phyloP scores from a whole-genome alignment of 2,888 invertebrate species.

The Alloscopus bannaensis region DNA sequence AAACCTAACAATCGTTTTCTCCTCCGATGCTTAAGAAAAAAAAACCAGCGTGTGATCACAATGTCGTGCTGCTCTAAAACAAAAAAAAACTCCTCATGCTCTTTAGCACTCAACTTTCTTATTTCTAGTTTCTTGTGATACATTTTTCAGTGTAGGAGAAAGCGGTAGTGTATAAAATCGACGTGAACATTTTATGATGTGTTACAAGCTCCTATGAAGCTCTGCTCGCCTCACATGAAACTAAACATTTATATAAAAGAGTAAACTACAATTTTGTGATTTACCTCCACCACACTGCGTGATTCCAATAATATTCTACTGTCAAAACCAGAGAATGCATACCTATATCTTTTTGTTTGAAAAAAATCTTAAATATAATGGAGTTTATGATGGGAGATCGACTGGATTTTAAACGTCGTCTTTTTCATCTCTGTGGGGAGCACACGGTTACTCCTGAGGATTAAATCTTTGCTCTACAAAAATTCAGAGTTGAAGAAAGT shows the following conservation, averaged over 20 bases:
- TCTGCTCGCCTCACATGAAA: conserved; percentile 29
- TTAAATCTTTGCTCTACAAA: no score
- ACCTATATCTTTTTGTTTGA: no score
- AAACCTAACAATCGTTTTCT: not conserved
- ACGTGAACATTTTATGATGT: conserved; percentile 47
- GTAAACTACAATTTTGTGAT: not conserved
- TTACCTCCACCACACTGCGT: no score
- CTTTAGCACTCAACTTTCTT: conserved; percentile 45
- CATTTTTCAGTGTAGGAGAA: no score
- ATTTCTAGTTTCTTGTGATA: conserved; percentile 9
- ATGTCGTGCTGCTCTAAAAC: conserved; percentile 37
- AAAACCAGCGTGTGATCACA: conserved; percentile 22
- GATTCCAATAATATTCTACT: no score
- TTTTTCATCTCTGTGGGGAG: not conserved
- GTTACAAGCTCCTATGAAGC: conserved; percentile 40
- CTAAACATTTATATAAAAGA: conserved; percentile 7
- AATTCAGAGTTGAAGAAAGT: no score
- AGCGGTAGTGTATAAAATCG: no score
- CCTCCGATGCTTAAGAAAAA: not conserved
- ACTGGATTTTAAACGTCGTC: conserved; percentile 38
- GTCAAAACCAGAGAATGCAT: no score
- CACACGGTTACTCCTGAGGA: no score
- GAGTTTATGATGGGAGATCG: no score
- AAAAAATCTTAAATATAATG: no score
- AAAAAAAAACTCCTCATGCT: no score